A percentile compares a stretch with the other conserved stretches of the same genome.
phyloP scores from a whole-genome alignment of 2,888 invertebrate species.

The Parasteatoda lunata region DNA sequence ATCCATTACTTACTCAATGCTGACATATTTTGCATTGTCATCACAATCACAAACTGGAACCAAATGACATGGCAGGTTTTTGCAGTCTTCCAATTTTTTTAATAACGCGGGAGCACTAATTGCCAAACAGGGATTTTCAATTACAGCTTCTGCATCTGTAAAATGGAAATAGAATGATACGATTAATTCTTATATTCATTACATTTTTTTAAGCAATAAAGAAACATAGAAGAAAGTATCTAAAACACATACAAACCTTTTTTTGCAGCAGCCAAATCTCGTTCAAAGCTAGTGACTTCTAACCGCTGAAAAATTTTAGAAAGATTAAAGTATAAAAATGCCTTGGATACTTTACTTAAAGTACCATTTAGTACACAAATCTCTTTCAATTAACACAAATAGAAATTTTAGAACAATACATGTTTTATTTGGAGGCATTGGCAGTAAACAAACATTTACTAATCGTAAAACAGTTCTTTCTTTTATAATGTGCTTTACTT shows the following conservation, averaged over 20 bases:
- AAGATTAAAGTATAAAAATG: too few species aligned
- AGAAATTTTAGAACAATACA: too few species aligned
- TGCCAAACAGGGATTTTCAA: constrained; percentile 57
- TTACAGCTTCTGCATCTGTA: constrained; percentile 57
- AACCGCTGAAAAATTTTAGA: constrained; percentile 12
- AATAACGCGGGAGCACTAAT: constrained; percentile 50
- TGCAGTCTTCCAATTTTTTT: constrained; percentile 51
- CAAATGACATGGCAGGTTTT: constrained; percentile 50
- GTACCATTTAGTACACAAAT: too few species aligned
- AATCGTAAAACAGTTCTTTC: neutral
- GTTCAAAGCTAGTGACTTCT: constrained; percentile 31
- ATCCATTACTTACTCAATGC: constrained; percentile 21
- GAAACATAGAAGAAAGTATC: neutral
- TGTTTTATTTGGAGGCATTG: neutral
- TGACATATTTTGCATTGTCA: neutral
- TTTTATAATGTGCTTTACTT: neutral
- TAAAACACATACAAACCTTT: constrained; percentile 23
- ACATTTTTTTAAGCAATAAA: neutral
- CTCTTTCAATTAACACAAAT: too few species aligned
- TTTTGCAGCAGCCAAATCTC: constrained; percentile 37
- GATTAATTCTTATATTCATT: too few species aligned
- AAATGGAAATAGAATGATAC: too few species aligned
- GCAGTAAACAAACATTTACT: neutral
- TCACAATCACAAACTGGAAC: constrained; percentile 24
- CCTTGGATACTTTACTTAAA: too few species aligned